phyloP scores from a whole-genome alignment of 2,797 vertebrate species.

The Poeciliopsis paucimaculata region DNA sequence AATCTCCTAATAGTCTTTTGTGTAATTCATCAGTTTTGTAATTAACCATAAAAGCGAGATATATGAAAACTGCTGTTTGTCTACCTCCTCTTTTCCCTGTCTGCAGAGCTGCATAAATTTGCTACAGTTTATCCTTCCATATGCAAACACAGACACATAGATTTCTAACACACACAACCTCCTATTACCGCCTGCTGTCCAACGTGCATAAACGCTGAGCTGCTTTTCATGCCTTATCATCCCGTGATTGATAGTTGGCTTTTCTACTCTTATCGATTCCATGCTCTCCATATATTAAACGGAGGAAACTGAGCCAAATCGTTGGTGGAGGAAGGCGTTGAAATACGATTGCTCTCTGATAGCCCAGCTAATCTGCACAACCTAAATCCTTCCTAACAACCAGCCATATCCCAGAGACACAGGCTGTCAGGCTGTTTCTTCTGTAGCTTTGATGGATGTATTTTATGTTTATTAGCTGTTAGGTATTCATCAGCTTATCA shows the following conservation, averaged over 20 bases:
- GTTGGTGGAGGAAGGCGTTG: conserved; percentile 52
- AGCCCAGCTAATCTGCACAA: conserved; percentile 68
- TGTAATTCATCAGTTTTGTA: conserved; percentile 8
- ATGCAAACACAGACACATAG: conserved; percentile 27
- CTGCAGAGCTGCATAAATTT: neutral
- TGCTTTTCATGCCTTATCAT: conserved; percentile 67
- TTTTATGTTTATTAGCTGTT: conserved; percentile 74
- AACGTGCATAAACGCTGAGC: conserved; percentile 42
- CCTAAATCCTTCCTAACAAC: conserved; percentile 61
- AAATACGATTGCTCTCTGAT: conserved; percentile 67
- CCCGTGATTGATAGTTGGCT: conserved; percentile 67
- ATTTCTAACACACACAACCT: conserved; percentile 33
- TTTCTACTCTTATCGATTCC: conserved; percentile 73
- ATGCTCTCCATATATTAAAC: conserved; percentile 73
- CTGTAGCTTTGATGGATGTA: conserved; percentile 62
- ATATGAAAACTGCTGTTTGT: neutral
- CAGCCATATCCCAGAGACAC: conserved; percentile 44
- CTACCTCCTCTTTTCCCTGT: neutral
- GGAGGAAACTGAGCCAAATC: conserved; percentile 54
- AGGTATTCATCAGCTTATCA: conserved; percentile 68
- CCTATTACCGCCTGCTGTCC: conserved; percentile 45
- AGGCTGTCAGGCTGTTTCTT: conserved; percentile 60
- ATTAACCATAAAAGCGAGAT: neutral
- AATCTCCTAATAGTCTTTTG: conserved; percentile 2
- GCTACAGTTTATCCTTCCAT: neutral